phyloP scores from a whole-genome alignment of 1,140 invertebrate genomes.

The Dendrolimus punctatus region DNA sequence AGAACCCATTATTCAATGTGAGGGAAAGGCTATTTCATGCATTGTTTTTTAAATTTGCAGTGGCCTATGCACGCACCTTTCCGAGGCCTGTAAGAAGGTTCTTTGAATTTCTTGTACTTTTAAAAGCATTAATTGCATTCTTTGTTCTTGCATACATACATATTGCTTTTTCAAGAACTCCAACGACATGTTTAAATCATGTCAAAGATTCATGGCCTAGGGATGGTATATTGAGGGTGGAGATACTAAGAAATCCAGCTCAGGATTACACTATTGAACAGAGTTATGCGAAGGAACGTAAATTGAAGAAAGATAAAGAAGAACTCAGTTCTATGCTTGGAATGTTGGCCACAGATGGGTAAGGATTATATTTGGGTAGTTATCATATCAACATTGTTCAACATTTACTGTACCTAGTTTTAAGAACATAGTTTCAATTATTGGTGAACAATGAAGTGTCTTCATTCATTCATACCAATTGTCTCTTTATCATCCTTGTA shows the following conservation, averaged over 20 bases:
- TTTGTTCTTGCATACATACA: slow-evolving; percentile 96
- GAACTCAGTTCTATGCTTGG: slow-evolving; percentile 77
- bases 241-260: slow-evolving; percentile 87
- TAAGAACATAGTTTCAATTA: no score
- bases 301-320: slow-evolving; percentile 79
- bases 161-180: slow-evolving; percentile 92
- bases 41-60: slow-evolving; percentile 91
- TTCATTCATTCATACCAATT: no score
- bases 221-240: slow-evolving; percentile 96
- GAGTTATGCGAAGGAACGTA: slow-evolving; percentile 86
- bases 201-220: slow-evolving; percentile 93
- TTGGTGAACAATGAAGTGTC: no score
- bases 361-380: slow-evolving; percentile 26
- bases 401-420: no score
- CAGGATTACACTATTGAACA: slow-evolving; percentile 84
- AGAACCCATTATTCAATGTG: slow-evolving; percentile 87
- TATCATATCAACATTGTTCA: no score
- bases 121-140: slow-evolving; percentile 92
- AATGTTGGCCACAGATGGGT: slow-evolving; percentile 79
- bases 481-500: no score
- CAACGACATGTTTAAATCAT: slow-evolving; percentile 94
- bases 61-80: slow-evolving; percentile 92
- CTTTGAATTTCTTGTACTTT: slow-evolving; percentile 92
- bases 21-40: slow-evolving; percentile 96
- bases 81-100: slow-evolving; percentile 88